Evolutionary conservation across 2,113 vertebrate genomes (phyloP), one percentile per base, ranked within the genome.

Genomic region (Gallinago media): DNA sequence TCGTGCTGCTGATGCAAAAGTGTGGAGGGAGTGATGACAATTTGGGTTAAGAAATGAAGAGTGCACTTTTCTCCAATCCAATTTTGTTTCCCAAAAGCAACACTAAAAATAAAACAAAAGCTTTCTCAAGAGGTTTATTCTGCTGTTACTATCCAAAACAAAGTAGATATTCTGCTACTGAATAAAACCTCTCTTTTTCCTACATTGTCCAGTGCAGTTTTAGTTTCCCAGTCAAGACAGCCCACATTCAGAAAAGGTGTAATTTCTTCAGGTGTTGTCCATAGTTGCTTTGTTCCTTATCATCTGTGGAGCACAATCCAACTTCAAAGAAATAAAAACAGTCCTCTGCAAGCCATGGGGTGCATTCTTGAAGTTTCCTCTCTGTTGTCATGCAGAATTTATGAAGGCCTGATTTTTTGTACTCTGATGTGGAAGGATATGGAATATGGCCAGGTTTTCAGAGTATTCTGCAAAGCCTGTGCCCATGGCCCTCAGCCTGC

Each of bases 71-170:
- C 76, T 80, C 42, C 6, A 6, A 84, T 90, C 66, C 79, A 88
- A 46, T 49, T 91, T 94, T 62, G 62, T 78, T 90, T 31, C 66
- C 76, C 19, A 78, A 92, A 92, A 94, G 47, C 90, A 76, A 62
- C 10, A 34, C 85, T 94, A 95, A 96, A 97, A 95, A 95, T 92
- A 93, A 94, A 97, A 47, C 36, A 55, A 91, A 91, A 72, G 50
- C 32, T 78, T 95, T 88, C 91, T 93, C 94, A 54, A 85, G 92
- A 72, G 79, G 25, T 79, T 90, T 91, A 32, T 82, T 92, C 85
- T 73, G 38, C 70, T 85, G n/a, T 36, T 91, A 19, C 49, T 73
- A 67, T 65, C 66, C 89, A 90, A 86, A 91, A 55, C 29, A 66
- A 75, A 94, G 44, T 21, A 74, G 44, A 40, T 56, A 17, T 4